Evolutionary conservation across 2,888 invertebrate genomes (phyloP), one percentile per base, ranked within the genome.

Genomic region (Dryococelus australis): DNA sequence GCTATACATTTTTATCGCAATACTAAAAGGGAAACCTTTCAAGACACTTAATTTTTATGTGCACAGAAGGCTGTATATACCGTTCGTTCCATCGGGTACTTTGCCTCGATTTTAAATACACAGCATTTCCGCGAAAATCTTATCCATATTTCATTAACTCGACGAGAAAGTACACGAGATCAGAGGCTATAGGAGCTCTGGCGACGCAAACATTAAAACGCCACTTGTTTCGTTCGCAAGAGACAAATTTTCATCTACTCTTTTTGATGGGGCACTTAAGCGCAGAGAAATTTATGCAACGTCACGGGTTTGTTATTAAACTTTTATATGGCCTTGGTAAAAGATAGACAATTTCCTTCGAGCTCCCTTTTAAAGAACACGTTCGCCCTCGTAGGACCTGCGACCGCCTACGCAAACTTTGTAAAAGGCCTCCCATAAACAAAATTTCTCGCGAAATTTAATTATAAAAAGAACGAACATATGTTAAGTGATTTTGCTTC

Each of bases 241-340:
- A 65, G 65, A 65, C 65, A 65, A 65, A 65, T 65, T 65, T 65
- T 65, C 65, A n/a, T 65, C n/a, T n/a, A 65, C 6, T 65, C 65
- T 65, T 16, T 65, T 65, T 65, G 65, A 65, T 65, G 65, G 65
- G 20, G n/a, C 8, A 65, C 65, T n/a, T 65, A 65, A 65, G 65
- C 16, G 65, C 65, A n/a, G 16, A 16, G 65, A 65, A 65, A 65
- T 65, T 65, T 65, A 65, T 65, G 65, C 65, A 16, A 65, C 65
- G 65, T 65, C 65, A 65, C 65, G 65, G n/a, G 65, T 65, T 65
- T 65, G 65, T n/a, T 65, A 65, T 65, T 65, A 65, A 65, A 65
- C 65, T 65, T 65, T 65, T 65, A 65, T 65, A 24, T 24, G 20
- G 13, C 65, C 65, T 24, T 35, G 35, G 65, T 8, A 20, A 65